A percentile compares a stretch with the other conserved stretches of the same genome.
phyloP scores from a whole-genome alignment of 1,140 invertebrate species.

The Drosophila watanabei region DNA sequence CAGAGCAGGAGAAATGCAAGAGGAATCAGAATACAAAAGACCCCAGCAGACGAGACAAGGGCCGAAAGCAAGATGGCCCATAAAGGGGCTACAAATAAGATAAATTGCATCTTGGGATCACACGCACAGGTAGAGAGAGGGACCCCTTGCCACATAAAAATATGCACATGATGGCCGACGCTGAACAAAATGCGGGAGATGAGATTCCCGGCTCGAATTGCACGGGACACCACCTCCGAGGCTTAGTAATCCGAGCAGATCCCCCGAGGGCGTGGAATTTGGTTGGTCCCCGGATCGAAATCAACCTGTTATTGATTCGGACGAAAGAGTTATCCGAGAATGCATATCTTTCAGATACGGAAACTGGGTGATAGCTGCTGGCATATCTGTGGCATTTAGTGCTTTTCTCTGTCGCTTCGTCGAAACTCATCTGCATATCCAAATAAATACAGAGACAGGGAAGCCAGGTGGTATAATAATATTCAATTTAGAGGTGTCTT shows the following conservation, averaged over 20 bases:
- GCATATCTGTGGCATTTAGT: constrained; percentile 40
- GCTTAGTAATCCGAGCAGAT: constrained; percentile 48
- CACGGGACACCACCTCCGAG: constrained; percentile 18
- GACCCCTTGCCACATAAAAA: constrained; percentile 61
- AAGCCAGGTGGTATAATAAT: constrained; percentile 16
- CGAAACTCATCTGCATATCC: constrained; percentile 33
- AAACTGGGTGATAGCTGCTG: constrained; percentile 30
- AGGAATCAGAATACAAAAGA: constrained; percentile 74
- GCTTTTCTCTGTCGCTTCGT: constrained; percentile 40
- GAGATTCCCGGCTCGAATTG: constrained; percentile 52
- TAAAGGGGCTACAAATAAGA: constrained; percentile 84
- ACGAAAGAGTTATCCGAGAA: constrained; percentile 35
- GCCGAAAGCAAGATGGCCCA: constrained; percentile 76
- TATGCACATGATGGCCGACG: constrained; percentile 72
- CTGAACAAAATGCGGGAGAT: constrained; percentile 29
- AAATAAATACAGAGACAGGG: constrained; percentile 6
- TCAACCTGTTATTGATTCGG: constrained; percentile 44
- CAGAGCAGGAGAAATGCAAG: constrained; percentile 15
- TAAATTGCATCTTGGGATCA: constrained; percentile 83
- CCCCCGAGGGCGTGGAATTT: constrained; percentile 31
- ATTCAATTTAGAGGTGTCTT: constrained; percentile 22
- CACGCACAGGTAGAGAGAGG: constrained; percentile 56
- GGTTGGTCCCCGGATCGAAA: constrained; percentile 24
- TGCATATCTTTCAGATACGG: constrained; percentile 24
- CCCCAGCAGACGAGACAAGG: constrained; percentile 64